Base-by-base conservation (phyloP, 2,797 vertebrate genomes). In the Falco rusticolus region DNA sequence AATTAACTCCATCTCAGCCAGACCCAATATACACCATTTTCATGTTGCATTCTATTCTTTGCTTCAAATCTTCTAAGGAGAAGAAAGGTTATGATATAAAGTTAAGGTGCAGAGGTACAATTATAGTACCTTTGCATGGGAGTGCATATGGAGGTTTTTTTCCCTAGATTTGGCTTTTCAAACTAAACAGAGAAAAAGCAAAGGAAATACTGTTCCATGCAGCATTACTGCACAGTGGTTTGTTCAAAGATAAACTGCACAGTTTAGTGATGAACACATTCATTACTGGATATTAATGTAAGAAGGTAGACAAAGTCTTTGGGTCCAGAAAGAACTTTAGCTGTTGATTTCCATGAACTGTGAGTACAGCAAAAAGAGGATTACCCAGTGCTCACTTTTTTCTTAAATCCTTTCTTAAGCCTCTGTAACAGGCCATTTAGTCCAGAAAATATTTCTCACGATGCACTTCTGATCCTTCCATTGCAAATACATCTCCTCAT, bases 91-190 rank as follows among this genome's bases (percentile, higher is more conserved):
- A n/a, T 26, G 4, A 12, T 41, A 20, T 33, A 53, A 71, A 51
- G 17, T 37, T 48, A 37, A 74, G 31, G 37, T 79, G 15, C 15
- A 68, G 24, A 74, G 9, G 17, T 54, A 37, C 9, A 65, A 43
- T 28, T 65, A 17, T 21, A 39, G 7, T 57, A 34, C 2, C 7
- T 24, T 66, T n/a, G 6, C 5, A 50, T 39, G n/a, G 19, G 8
- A 31, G 6, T 43, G 45, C 0, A 1, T 65, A 10, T 5, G 9
- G 0, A 18, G 45, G 45, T 45, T 4, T 2, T 5, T 74, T 81
- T 24, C 1, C 25, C 25, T 39, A 48, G 18, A 28, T 57, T 47
- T 76, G 29, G 4, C 7, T 87, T 8, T 60, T 39, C 43, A 60
- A 45, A 76, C 16, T 61, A 25, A n/a, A 17, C 14, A 59, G 5